Conservation (phyloP, 2,888 invertebrate species). For the Cerastis leucographa region DNA sequence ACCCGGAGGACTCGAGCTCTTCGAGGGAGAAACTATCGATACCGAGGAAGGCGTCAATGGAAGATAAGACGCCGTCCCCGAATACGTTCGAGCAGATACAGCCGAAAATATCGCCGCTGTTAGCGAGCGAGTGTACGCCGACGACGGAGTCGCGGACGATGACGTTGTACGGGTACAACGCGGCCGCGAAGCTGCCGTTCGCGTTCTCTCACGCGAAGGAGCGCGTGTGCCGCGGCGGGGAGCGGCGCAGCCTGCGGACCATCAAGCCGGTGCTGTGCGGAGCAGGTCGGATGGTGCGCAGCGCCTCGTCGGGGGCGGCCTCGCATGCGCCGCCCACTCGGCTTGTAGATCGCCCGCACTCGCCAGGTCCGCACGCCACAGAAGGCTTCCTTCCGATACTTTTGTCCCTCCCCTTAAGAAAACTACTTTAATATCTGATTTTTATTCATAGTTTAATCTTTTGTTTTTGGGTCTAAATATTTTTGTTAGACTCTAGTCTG, state of each 20-base stretch:
- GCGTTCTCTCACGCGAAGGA: conserved; percentile 86
- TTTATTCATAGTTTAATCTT: conserved; percentile 17
- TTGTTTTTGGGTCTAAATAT: conserved; percentile 29
- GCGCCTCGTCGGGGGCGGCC: conserved; percentile 88
- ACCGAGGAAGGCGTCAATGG: conserved; percentile 81
- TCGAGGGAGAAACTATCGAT: conserved; percentile 80
- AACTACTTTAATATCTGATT: conserved; percentile 18
- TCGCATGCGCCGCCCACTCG: conserved; percentile 83
- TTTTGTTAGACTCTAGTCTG: conserved; percentile 41
- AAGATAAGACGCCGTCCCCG: conserved; percentile 84
- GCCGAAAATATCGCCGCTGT: conserved; percentile 87
- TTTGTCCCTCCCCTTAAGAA: conserved; percentile 28
- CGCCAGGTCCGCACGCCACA: conserved; percentile 82
- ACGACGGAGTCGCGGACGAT: conserved; percentile 85
- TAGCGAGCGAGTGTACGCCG: conserved; percentile 83
- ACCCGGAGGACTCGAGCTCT: conserved; percentile 84
- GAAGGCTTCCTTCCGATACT: conserved; percentile 65
- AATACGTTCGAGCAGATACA: conserved; percentile 78
- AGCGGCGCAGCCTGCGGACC: conserved; percentile 79
- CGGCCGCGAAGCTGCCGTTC: conserved; percentile 88
- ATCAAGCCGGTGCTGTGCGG: conserved; percentile 73
- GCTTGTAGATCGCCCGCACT: conserved; percentile 83
- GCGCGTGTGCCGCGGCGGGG: conserved; percentile 71
- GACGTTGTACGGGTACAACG: conserved; percentile 89
- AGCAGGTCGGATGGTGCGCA: conserved; percentile 89